These are phyloP conservation scores for Eremobia ochroleuca DNA, from an alignment of 2,888 invertebrate species.

Conservation along the genomic window DNA sequence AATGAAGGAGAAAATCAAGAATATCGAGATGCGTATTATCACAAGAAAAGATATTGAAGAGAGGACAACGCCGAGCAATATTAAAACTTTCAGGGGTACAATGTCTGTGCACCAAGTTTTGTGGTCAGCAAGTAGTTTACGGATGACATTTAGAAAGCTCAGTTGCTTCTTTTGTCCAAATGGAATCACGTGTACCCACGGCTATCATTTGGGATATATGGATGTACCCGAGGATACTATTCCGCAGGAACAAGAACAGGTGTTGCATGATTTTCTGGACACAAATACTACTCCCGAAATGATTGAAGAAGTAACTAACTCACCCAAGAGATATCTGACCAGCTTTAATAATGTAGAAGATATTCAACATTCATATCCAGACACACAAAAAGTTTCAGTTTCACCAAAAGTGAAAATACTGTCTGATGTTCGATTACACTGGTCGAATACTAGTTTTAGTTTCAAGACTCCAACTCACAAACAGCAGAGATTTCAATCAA, in stretches of 20 bases:
- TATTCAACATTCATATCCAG: constrained; percentile 8
- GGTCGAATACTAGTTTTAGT: constrained; percentile 22
- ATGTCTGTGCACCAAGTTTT: constrained; percentile 23
- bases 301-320: constrained; percentile 18
- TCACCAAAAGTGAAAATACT: constrained; percentile 29
- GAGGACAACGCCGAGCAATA: constrained; percentile 7
- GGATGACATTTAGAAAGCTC: constrained; percentile 25
- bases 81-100: constrained; percentile 25
- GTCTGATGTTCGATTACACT: constrained; percentile 21
- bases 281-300: constrained; percentile 28
- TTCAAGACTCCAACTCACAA: constrained; percentile 16
- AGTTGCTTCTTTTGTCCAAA: constrained; percentile 34
- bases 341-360: constrained; percentile 20
- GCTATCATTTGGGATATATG: constrained; percentile 30
- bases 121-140: constrained; percentile 13
- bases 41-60: constrained; percentile 33
- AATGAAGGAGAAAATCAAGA: constrained; percentile 25
- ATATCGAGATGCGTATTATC: constrained; percentile 28
- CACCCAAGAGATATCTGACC: constrained; percentile 14
- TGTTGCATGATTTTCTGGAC: constrained; percentile 24
- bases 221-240: constrained; percentile 15
- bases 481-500: constrained; percentile 6
- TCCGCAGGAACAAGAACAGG: constrained; percentile 15
- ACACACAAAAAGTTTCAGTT: constrained; percentile 1
- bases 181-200: constrained; percentile 24